phyloP scores from a whole-genome alignment of 2,888 invertebrate species.

The Phragmatobia fuliginosa region DNA sequence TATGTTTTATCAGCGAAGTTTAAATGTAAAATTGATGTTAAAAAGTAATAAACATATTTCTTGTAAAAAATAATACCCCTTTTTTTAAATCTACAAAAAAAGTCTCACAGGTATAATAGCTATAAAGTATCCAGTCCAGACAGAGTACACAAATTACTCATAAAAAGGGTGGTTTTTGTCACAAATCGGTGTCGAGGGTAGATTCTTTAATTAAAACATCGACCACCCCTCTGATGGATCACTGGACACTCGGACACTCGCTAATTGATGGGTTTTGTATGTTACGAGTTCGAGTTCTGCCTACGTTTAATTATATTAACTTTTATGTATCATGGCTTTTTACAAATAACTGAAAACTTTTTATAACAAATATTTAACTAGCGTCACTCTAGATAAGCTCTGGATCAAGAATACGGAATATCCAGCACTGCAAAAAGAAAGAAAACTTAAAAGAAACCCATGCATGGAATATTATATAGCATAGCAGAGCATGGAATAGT shows the following conservation, averaged over 20 bases:
- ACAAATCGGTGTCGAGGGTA: conserved; percentile 46
- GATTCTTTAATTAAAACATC: conserved; percentile 69
- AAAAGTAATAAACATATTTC: no score
- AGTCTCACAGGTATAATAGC: not conserved
- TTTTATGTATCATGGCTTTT: conserved; percentile 39
- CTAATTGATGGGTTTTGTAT: conserved; percentile 65
- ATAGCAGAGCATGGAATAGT: no score
- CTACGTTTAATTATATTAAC: conserved; percentile 54
- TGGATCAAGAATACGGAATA: no score
- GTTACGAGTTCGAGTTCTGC: conserved; percentile 35
- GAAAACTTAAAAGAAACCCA: no score
- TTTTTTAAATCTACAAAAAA: no score
- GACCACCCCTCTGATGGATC: conserved; percentile 68
- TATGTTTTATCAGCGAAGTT: no score
- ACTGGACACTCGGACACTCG: conserved; percentile 43
- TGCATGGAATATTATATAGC: no score
- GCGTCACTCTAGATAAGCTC: not conserved
- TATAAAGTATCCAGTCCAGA: conserved; percentile 18
- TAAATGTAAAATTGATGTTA: no score
- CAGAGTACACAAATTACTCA: conserved; percentile 36
- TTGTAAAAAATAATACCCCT: no score
- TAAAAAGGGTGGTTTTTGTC: conserved; percentile 49
- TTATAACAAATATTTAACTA: not conserved
- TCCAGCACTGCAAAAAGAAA: no score
- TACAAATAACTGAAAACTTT: not conserved